A percentile compares a stretch with the other conserved stretches of the same genome.
These are phyloP conservation scores for Acromyrmex echinatior DNA, from an alignment of 1,140 invertebrate species.

Conservation along the genomic window DNA sequence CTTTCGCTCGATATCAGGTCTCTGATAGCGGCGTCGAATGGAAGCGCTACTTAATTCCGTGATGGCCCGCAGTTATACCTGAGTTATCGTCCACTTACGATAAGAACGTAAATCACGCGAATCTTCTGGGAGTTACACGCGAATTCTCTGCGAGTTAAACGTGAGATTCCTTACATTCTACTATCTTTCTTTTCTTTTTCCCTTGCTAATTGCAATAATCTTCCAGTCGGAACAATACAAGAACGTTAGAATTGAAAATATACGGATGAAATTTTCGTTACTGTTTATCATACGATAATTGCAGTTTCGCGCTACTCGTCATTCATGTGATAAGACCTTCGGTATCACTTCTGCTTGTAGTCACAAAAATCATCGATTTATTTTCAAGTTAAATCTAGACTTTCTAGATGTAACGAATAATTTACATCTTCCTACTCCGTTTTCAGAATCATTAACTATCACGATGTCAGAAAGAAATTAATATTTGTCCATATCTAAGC, in stretches of 20 bases:
- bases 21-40: not conserved
- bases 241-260: not conserved
- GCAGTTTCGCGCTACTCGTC: not conserved
- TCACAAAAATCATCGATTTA: not conserved
- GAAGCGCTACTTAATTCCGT: constrained; percentile 42
- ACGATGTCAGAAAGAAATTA: not conserved
- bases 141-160: constrained; percentile 31
- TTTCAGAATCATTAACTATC: not conserved
- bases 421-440: not conserved
- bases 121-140: not conserved
- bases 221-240: not conserved
- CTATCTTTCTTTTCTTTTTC: not conserved
- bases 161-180: constrained; percentile 8
- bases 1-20: constrained; percentile 26
- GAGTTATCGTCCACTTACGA: constrained; percentile 54
- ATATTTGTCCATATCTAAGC: not conserved
- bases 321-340: not conserved
- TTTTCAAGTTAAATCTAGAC: too few relatives aligned
- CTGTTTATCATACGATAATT: not conserved
- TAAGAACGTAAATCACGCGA: constrained; percentile 46
- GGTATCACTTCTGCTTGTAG: not conserved
- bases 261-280: not conserved
- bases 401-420: not conserved
- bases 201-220: not conserved
- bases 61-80: constrained; percentile 53